A percentile compares a stretch with the other conserved stretches of the same genome.
Evolutionary conservation across 37 sponge, comb jelly and placozoan species (phyloP).

Genomic region (Ephydatia muelleri): DNA sequence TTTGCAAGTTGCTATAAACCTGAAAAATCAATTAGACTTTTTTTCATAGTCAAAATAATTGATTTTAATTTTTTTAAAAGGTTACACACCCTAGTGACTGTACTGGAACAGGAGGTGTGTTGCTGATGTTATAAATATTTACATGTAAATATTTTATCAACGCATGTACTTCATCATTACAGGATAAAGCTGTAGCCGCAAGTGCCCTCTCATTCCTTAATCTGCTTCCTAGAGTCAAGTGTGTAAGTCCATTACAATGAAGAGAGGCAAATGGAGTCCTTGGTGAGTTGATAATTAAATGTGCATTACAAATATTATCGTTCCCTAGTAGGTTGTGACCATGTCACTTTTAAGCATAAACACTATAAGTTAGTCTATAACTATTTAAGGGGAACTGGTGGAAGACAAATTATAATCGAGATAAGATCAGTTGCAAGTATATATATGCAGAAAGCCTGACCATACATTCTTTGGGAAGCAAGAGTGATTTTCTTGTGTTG

Average conservation of each 20-base stretch:
- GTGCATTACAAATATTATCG: not conserved
- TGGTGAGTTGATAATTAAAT: not conserved
- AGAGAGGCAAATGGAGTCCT: not conserved
- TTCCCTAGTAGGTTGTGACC: not conserved
- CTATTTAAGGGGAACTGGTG: not conserved
- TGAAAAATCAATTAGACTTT: too few relatives aligned
- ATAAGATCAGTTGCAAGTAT: not conserved
- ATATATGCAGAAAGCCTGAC: not conserved
- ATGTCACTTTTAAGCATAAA: not conserved
- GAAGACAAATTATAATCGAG: not conserved
- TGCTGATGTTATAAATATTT: too few relatives aligned
- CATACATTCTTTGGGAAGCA: too few relatives aligned
- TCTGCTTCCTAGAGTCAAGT: conserved; percentile 42
- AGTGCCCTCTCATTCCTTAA: conserved; percentile 26
- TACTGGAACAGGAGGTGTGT: too few relatives aligned
- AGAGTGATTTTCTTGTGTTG: not conserved
- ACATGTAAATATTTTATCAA: too few relatives aligned
- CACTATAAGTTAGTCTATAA: not conserved
- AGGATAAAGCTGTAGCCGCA: too few relatives aligned
- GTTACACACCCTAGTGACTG: too few relatives aligned
- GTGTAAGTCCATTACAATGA: conserved; percentile 17
- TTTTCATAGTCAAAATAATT: too few relatives aligned
- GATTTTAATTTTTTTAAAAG: too few relatives aligned
- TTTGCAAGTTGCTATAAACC: too few relatives aligned
- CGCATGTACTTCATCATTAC: too few relatives aligned